Percentiles rank a stretch among this genome's conserved stretches.
phyloP scores from a whole-genome alignment of 2,888 invertebrate species.

The Melitaea athalia region DNA sequence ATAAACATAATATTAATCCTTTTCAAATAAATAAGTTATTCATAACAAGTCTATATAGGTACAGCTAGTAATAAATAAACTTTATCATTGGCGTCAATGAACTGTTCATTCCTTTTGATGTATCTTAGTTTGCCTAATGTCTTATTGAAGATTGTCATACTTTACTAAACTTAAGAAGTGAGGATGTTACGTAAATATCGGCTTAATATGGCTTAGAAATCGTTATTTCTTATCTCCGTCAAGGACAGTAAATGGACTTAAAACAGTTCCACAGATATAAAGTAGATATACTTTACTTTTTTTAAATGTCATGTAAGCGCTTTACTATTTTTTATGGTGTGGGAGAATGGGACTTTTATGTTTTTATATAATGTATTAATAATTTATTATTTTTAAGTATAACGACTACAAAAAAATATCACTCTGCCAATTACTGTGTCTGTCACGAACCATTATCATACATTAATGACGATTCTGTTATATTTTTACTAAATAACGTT shows the following conservation, averaged over 20 bases:
- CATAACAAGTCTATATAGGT: too few relatives aligned
- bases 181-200: conserved; percentile 15
- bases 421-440: background rate
- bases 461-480: too few relatives aligned
- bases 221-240: conserved; percentile 3
- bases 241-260: conserved; percentile 5
- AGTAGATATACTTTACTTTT: background rate
- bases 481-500: too few relatives aligned
- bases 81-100: conserved; percentile 7
- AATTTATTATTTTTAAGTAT: background rate
- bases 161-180: background rate
- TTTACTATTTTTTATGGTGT: background rate
- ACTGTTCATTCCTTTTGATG: background rate
- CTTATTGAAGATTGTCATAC: background rate
- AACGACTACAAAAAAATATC: too few relatives aligned
- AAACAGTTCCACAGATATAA: conserved; percentile 21
- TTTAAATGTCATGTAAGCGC: background rate
- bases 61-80: conserved; percentile 21
- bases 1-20: too few relatives aligned
- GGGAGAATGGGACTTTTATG: background rate
- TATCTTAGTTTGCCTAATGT: background rate
- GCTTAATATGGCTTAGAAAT: too few relatives aligned
- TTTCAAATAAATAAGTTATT: too few relatives aligned
- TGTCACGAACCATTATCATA: too few relatives aligned
- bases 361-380: background rate